Conservation (phyloP, 2,113 vertebrate genomes). For the Stictonetta naevosa region DNA sequence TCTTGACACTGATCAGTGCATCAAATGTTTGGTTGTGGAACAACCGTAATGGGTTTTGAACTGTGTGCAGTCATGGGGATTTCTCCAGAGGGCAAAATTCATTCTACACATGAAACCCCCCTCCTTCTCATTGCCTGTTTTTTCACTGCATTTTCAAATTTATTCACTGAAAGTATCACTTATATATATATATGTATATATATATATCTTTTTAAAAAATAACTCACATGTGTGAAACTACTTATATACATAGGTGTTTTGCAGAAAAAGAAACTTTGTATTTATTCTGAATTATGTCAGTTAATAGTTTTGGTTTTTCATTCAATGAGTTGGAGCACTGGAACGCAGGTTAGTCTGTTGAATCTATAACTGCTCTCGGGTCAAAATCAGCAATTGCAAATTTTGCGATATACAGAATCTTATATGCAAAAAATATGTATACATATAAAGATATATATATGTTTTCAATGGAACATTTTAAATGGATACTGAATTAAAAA, state of each 20-base stretch:
- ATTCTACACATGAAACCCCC: neutral
- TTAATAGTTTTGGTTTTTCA: neutral
- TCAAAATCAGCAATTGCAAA: neutral
- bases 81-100: constrained; percentile 18
- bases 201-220: too few species aligned
- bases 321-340: neutral
- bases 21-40: constrained; percentile 11
- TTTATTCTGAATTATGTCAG: neutral
- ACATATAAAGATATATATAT: neutral
- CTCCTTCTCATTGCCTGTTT: neutral
- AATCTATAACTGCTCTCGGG: neutral
- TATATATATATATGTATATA: neutral
- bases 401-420: neutral
- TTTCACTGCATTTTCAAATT: neutral
- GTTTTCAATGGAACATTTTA: neutral
- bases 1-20: neutral
- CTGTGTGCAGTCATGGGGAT: neutral
- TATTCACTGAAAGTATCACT: constrained; percentile 6
- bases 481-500: neutral
- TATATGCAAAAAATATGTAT: neutral
- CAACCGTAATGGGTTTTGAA: constrained; percentile 31
- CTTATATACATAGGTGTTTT: neutral
- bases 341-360: neutral
- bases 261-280: neutral
- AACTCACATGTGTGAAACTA: neutral